Evolutionary conservation across 2,888 invertebrate genomes (phyloP), one percentile per base, ranked within the genome.

Genomic region (Zele albiditarsus): DNA sequence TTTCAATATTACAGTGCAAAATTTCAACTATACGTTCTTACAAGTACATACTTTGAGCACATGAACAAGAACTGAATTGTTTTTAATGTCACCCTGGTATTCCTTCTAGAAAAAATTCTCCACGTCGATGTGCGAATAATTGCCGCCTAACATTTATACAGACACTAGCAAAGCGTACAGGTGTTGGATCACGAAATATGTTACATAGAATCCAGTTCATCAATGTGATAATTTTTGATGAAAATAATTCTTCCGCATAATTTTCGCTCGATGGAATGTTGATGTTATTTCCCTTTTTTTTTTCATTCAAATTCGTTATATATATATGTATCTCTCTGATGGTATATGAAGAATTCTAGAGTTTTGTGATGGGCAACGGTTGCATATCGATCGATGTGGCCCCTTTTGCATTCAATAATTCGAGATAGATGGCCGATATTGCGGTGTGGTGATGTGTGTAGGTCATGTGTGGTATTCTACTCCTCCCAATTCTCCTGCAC

Each of bases 341-440:
- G 20, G 23, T 23, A 3, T 8, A 23, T 23, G 23, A 16, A 66
- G 46, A 66, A 46, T 46, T 38, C 38, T 66, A 46, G 23, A 66
- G 42, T 66, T 66, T 66, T 23, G 25, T 66, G 25, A 66, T 42
- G 46, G 14, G 25, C 8, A 46, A 42, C 46, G 46, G 42, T 38
- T 38, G 38, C 20, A 25, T 42, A 38, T 66, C 25, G 66, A 66
- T 42, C 27, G 25, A 46, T 23, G 66, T 66, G 25, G 16, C 25
- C 42, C 38, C 38, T 23, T 66, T 38, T 46, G n/a, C 58, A 69
- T 33, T 69, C 69, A 58, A 69, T 69, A 69, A 69, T 53, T 69
- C 57, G 69, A 69, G 69, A 57, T 69, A 33, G 57, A 69, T 58
- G 28, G 28, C 46, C 69, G 53, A 69, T 69, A 57, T 69, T 57